phyloP scores from a whole-genome alignment of 2,888 invertebrate species.

The Lamproptera curius region DNA sequence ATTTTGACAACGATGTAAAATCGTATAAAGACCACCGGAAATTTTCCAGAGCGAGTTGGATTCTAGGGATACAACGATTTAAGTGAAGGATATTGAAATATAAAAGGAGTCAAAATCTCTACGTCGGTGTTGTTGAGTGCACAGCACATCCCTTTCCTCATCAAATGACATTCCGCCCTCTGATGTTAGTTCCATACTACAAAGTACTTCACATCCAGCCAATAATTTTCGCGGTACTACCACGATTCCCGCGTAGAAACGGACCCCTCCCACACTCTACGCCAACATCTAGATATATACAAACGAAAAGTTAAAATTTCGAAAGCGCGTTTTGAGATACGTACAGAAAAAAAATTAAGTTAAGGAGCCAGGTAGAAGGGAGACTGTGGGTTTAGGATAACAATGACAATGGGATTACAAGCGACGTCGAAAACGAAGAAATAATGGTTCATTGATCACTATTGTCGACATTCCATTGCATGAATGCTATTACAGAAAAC shows the following conservation, averaged over 20 bases:
- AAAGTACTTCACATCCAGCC: conserved; percentile 56
- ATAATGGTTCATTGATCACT: conserved; percentile 13
- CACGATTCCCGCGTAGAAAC: conserved; percentile 65
- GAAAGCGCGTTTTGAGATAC: conserved; percentile 48
- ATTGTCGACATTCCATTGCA: background rate
- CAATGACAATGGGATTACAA: conserved; percentile 20
- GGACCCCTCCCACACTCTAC: conserved; percentile 44
- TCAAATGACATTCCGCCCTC: conserved; percentile 43
- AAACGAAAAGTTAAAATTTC: conserved; percentile 37
- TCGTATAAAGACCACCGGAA: too few relatives aligned
- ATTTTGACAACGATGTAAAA: too few relatives aligned
- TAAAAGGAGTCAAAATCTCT: conserved; percentile 70
- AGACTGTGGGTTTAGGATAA: conserved; percentile 9
- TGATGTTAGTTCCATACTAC: conserved; percentile 51
- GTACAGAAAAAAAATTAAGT: conserved; percentile 44
- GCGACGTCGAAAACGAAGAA: conserved; percentile 6
- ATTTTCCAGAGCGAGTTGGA: too few relatives aligned
- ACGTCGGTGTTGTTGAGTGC: conserved; percentile 65
- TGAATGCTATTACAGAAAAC: too few relatives aligned
- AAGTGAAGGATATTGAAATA: too few relatives aligned
- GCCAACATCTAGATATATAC: conserved; percentile 31
- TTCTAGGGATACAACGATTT: too few relatives aligned
- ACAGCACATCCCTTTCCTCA: conserved; percentile 62
- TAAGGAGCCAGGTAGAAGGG: conserved; percentile 34
- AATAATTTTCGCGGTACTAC: conserved; percentile 38